Evolutionary conservation across 2,113 vertebrate genomes (phyloP), one percentile per base, ranked within the genome.

Genomic region (Triplophysa siluroides): DNA sequence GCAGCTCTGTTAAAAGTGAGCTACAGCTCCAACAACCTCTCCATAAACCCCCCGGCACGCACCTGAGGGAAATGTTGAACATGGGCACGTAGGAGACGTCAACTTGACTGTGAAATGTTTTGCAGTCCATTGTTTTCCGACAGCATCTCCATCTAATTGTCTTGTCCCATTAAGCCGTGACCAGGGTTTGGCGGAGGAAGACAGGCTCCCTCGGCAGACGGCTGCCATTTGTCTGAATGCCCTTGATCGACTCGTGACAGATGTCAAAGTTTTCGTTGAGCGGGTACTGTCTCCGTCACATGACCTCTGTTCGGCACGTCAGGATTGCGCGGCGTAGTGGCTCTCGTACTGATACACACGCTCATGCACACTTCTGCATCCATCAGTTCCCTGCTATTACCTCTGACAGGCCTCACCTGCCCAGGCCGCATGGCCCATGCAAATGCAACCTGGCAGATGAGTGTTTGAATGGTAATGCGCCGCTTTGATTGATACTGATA

Each of bases 181-280:
- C 87, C 86, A 33, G 80, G 38, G 52, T 68, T 83, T 88, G 87
- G 87, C 87, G 89, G 86, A 87, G 84, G 83, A 79, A 64, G 79
- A 78, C 85, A 81, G 87, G 88, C 79, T 81, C 85, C 83, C 84
- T 88, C 90, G 89, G 90, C 92, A 94, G 92, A 93, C 88, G 91
- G 88, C 89, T 87, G 89, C 85, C 86, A 88, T 90, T 91, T 88
- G 84, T 84, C 75, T 50, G 83, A 88, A 87, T 90, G 90, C 90
- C 91, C 92, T 93, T 92, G 89, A 91, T 92, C 89, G 90, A 83
- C 86, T 78, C 80, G 84, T 93, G 92, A 93, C 93, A 94, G 93
- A 93, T 92, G 91, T 92, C 92, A 92, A 88, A 83, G 89, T 89
- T 91, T 87, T 87, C 92, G 84, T 89, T 90, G 91, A 92, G 92